Evolutionary conservation across 30 jellyfish, hydroid and myxozoan species (phyloP).

Genomic region (Aurelia sp.): DNA sequence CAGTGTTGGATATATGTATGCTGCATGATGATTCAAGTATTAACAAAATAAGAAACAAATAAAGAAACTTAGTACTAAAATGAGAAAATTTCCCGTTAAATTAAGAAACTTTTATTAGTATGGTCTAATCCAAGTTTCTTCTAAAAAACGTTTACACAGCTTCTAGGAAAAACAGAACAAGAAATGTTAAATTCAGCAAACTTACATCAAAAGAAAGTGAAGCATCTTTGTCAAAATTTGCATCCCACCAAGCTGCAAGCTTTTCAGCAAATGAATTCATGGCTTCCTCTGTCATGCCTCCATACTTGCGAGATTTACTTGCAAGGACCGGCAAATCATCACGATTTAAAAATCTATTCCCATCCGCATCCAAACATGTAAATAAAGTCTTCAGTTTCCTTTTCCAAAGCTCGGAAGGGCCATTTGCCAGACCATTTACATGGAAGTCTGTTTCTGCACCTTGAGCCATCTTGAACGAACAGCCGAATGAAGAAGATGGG

Average conservation of each 20-base stretch:
- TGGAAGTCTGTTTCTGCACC: not conserved
- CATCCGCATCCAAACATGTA: conserved; percentile 68
- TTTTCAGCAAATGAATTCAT: conserved; percentile 32
- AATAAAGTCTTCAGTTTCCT: conserved; percentile 67
- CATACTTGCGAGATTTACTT: conserved; percentile 36
- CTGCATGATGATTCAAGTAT: no score
- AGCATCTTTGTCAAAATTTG: conserved; percentile 11
- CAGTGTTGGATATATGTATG: no score
- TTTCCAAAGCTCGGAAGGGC: conserved; percentile 58
- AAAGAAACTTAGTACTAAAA: no score
- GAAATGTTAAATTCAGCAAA: no score
- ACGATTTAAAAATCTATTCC: conserved; percentile 42
- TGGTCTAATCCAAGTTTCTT: no score
- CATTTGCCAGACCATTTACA: not conserved
- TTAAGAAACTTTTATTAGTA: no score
- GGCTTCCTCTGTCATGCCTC: conserved; percentile 50
- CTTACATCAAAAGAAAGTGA: conserved; percentile 43
- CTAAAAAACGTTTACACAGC: no score
- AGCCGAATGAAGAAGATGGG: not conserved
- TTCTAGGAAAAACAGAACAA: no score
- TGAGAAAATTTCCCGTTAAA: no score
- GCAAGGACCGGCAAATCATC: conserved; percentile 62
- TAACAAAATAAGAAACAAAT: no score
- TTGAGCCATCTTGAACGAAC: conserved; percentile 2
- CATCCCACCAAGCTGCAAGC: conserved; percentile 69